Conservation (phyloP, 2,888 invertebrate genomes). For the Drosophila mimica region DNA sequence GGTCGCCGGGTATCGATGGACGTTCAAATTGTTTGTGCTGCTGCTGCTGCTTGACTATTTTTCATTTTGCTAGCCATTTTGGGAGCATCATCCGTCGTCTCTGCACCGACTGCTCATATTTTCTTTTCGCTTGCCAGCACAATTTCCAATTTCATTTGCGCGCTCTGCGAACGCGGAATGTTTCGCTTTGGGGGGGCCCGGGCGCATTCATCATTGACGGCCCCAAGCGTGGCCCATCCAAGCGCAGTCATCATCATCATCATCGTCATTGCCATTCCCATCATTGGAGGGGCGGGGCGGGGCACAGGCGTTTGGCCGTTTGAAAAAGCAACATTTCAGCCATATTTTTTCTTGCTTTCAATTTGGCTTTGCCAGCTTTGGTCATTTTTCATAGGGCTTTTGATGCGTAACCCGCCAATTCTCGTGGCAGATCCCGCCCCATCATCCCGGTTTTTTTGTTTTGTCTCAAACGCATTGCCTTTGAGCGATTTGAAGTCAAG, state of each 20-base stretch:
- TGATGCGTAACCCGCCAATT: conserved; percentile 73
- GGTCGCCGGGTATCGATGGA: conserved; percentile 68
- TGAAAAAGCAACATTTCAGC: conserved; percentile 79
- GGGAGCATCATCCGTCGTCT: conserved; percentile 45
- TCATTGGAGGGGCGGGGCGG: conserved; percentile 22
- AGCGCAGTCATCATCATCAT: conserved; percentile 45
- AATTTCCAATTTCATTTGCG: conserved; percentile 81
- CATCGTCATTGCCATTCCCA: conserved; percentile 36
- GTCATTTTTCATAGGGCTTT: conserved; percentile 80
- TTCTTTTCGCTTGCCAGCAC: conserved; percentile 77
- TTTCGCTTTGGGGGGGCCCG: conserved; percentile 41
- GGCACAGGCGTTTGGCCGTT: conserved; percentile 53
- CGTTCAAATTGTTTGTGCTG: conserved; percentile 68
- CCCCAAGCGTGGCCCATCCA: conserved; percentile 39
- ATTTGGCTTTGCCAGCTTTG: conserved; percentile 75
- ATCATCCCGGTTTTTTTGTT: background rate
- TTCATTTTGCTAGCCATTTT: conserved; percentile 68
- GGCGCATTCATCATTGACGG: conserved; percentile 73
- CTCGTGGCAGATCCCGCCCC: conserved; percentile 24
- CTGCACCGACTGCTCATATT: conserved; percentile 60
- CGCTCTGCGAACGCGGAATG: conserved; percentile 73
- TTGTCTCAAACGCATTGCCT: conserved; percentile 67
- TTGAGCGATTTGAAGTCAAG: conserved; percentile 82
- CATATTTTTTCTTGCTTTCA: conserved; percentile 80
- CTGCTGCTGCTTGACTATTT: conserved; percentile 72